Conservation (phyloP, 2,113 vertebrate species). For the Ondatra zibethicus region DNA sequence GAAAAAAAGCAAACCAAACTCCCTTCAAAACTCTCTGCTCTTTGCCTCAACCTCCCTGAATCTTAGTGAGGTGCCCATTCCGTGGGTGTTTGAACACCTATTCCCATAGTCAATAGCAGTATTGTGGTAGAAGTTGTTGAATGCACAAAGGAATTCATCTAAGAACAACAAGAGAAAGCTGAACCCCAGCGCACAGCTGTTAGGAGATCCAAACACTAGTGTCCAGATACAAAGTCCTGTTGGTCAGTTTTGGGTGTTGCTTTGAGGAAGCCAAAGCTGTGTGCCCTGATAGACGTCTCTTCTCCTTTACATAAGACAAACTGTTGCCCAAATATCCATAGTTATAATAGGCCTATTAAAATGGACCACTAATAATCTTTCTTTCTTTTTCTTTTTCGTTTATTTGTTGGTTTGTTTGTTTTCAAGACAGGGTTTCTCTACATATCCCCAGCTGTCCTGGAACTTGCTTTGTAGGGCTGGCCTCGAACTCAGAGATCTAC, state of each 20-base stretch:
- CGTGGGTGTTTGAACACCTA: neutral
- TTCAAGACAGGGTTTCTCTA: neutral
- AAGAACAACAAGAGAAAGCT: neutral
- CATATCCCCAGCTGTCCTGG: neutral
- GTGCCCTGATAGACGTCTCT: neutral
- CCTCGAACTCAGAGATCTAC: neutral
- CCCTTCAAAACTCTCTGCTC: neutral
- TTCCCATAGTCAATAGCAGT: neutral
- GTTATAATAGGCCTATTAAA: neutral
- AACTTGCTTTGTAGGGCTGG: neutral
- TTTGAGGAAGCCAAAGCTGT: neutral
- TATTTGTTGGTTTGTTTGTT: neutral
- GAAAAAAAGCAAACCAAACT: neutral
- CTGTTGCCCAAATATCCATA: neutral
- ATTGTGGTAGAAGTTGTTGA: neutral
- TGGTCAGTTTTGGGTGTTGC: neutral
- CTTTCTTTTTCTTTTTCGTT: neutral
- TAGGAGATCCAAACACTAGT: neutral
- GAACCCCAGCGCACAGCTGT: neutral
- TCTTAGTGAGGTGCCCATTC: neutral
- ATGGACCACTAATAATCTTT: neutral
- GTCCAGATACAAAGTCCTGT: neutral
- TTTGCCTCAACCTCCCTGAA: neutral
- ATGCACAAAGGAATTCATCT: neutral
- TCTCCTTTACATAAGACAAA: neutral